Base-by-base conservation (phyloP, 2,888 invertebrate genomes). In the Mesorhabditis sp. region DNA sequence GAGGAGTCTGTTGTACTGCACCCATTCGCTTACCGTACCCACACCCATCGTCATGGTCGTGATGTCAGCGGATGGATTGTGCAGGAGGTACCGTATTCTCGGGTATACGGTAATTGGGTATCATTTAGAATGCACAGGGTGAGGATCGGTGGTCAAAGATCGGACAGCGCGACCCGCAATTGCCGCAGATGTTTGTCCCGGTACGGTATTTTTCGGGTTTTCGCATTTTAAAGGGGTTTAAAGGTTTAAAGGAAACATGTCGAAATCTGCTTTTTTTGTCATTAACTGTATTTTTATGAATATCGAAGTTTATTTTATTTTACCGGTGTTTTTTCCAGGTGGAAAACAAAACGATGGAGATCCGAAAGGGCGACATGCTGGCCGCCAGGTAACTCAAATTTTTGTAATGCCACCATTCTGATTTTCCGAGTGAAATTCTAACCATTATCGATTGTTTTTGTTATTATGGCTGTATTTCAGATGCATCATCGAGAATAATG, bases 1-100 rank as follows among this genome's bases (percentile, higher is more conserved):
- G 88, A 87, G 63, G 84, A 85, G 3, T 89, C 92, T 69, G 93
- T 94, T 86, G 90, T 90, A 28, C 90, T 98, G 66, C 91, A 95
- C 88, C 98, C 97, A 0, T 94, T 98, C 87, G 90, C 97, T 74
- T 92, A 92, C 0, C 97, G 98, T 86, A 95, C 97, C 0, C 97
- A 98, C 84, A 89, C 90, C 43, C 89, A 95, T 69, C 93, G 94
- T 88, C 83, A 82, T 66, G 84, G 78, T 45, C 72, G 69, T 4
- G 77, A 77, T 28, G 83, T 83, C n/a, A 71, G 70, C 45, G 84
- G 84, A 69, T 84, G 81, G 80, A 61, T 82, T 45, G 84, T 84
- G 7, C 71, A 74, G 41, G 79, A 84, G 72, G 74, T 81, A 62
- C 6, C 68, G 45, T 4, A 45, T 7, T 13, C 4, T 41, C 10